Base-by-base conservation (phyloP, 2,797 vertebrate species). In the Dromococcyx pavoninus region DNA sequence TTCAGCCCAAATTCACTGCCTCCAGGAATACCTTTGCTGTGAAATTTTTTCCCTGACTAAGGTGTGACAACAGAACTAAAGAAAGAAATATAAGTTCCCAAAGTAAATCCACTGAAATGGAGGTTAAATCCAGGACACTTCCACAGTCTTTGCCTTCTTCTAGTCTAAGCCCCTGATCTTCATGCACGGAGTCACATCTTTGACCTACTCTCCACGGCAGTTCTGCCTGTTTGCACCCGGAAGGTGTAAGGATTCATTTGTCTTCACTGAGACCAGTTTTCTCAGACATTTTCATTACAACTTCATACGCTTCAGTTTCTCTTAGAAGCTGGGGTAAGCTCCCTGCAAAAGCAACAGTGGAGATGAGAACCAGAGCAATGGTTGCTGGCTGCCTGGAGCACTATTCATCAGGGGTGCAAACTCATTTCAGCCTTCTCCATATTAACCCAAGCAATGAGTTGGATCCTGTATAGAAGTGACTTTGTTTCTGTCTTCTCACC, bases 251-350 rank as follows among this genome's bases (percentile, higher is more conserved):
- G 73, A 48, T 66, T 89, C 74, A 80, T 95, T 94, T 91, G 65
- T 91, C 95, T 96, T 86, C 84, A 84, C 85, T 21, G 57, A 83
- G 62, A 89, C 39, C 37, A 71, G 28, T 86, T 93, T 72, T 70
- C 81, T 88, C 64, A 86, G 91, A 94, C 91, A 61, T 48, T 95
- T 94, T 60, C 87, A 94, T 91, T 95, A 91, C 66, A 67, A 33
- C 57, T 80, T 88, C 11, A 14, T 54, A 72, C 3, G 0, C 85
- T 88, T 69, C 87, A 72, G 9, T 96, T 88, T 94, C 56, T 92
- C 72, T 73, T 19, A 32, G 85, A 48, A 88, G 83, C 54, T 6
- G 57, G 9, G 15, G 17, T 44, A 86, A 89, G 57, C 88, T 46
- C 53, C 79, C 67, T 61, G 78, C 46, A 58, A 71, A 86, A 77